phyloP scores from a whole-genome alignment of 1,140 invertebrate genomes.

The honey bee (Apis mellifera) region DNA sequence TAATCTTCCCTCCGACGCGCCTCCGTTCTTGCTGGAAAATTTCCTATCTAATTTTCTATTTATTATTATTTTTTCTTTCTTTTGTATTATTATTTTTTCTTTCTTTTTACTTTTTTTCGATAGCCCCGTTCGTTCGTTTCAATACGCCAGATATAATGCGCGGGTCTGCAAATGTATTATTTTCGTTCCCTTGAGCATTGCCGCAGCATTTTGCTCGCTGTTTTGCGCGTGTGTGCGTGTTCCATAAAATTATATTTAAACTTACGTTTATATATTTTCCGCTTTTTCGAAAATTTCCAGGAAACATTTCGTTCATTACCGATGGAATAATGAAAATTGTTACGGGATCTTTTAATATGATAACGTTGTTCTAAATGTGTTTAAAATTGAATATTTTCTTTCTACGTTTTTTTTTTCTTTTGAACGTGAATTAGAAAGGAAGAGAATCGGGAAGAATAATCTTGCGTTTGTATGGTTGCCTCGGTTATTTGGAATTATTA shows the following conservation, averaged over 20 bases:
- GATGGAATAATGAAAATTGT: neutral
- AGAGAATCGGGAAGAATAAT: no score
- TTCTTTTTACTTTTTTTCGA: no score
- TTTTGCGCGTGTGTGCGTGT: neutral
- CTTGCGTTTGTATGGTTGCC: no score
- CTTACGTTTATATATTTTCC: neutral
- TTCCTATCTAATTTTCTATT: slow-evolving; percentile 46
- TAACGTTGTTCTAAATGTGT: no score
- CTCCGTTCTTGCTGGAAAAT: neutral
- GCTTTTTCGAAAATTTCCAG: neutral
- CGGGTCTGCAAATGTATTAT: slow-evolving; percentile 24
- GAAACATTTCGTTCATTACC: neutral
- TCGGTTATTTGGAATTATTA: no score
- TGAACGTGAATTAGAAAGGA: no score
- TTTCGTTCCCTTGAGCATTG: slow-evolving; percentile 7
- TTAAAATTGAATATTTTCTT: no score
- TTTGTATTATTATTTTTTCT: no score
- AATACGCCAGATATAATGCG: slow-evolving; percentile 45
- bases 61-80: no score
- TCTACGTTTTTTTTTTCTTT: no score
- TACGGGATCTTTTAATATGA: no score
- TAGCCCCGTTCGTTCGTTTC: slow-evolving; percentile 50
- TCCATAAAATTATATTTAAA: neutral
- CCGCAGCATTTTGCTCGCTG: neutral
- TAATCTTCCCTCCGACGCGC: slow-evolving; percentile 30